These are phyloP conservation scores for Prochilodus magdalenae DNA, from an alignment of 2,113 vertebrate genomes.

Conservation along the genomic window DNA sequence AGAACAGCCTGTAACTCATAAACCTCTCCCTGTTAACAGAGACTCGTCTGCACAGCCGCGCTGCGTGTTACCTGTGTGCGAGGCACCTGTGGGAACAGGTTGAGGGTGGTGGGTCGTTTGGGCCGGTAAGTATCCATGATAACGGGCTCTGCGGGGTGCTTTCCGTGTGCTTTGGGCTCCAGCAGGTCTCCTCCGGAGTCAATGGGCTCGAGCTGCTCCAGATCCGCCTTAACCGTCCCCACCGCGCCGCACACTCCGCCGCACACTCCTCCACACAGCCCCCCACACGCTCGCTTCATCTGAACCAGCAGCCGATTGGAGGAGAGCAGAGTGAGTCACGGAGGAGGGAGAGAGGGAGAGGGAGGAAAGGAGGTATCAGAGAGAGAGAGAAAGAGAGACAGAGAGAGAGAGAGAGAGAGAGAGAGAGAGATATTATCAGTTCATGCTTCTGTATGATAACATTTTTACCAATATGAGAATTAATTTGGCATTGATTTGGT, in stretches of 20 bases:
- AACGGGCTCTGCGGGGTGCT: conserved; percentile 74
- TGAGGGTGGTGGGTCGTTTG: conserved; percentile 95
- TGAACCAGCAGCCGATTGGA: conserved; percentile 82
- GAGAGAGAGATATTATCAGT: too few species aligned
- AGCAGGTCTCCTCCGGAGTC: conserved; percentile 79
- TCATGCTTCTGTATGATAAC: too few species aligned
- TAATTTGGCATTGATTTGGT: too few species aligned
- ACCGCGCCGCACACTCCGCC: conserved; percentile 71
- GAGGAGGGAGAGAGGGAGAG: neutral
- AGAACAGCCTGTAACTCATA: too few species aligned
- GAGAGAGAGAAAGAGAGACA: neutral
- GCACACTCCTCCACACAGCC: conserved; percentile 78
- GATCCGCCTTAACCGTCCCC: conserved; percentile 90
- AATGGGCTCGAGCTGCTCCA: conserved; percentile 93
- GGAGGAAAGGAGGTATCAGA: too few species aligned
- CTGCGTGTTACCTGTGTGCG: conserved; percentile 87
- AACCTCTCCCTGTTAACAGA: neutral
- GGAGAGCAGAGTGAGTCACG: conserved; percentile 56
- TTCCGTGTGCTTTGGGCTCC: conserved; percentile 74
- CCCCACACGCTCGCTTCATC: conserved; percentile 80
- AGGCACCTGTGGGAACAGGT: conserved; percentile 95
- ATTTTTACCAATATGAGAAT: too few species aligned
- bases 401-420: too few species aligned
- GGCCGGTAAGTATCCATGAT: conserved; percentile 92
- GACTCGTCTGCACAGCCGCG: conserved; percentile 12